Evolutionary conservation across 2,113 vertebrate genomes (phyloP).

Genomic region (Romanogobio albipinnatus): DNA sequence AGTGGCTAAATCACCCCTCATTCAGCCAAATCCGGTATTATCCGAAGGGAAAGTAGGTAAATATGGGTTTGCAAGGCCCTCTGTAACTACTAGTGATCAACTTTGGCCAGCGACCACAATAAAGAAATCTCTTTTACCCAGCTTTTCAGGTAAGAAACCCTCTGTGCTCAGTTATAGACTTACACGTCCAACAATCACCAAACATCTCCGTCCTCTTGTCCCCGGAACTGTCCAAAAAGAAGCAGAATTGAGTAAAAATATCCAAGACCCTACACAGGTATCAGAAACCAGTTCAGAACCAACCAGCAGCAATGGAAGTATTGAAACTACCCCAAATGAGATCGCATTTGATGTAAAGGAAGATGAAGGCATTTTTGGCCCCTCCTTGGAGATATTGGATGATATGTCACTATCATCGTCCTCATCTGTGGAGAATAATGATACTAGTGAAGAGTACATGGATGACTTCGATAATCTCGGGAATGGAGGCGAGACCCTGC

Average conservation of each 20-base stretch:
- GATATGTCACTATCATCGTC: conserved; percentile 94
- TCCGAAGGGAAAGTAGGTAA: conserved; percentile 7
- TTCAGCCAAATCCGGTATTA: conserved; percentile 15
- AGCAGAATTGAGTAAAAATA: conserved; percentile 47
- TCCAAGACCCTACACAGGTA: conserved; percentile 55
- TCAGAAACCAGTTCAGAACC: conserved; percentile 49
- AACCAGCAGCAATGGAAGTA: conserved; percentile 36
- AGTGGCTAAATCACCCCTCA: conserved; percentile 42
- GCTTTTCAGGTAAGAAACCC: conserved; percentile 66
- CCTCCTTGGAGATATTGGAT: conserved; percentile 82
- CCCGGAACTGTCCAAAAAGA: conserved; percentile 45
- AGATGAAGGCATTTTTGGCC: conserved; percentile 65
- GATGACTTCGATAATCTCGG: conserved; percentile 88
- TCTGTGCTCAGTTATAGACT: conserved; percentile 83
- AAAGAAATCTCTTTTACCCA: conserved; percentile 83
- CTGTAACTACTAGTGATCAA: conserved; percentile 30
- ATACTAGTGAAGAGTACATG: conserved; percentile 92
- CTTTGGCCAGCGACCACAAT: conserved; percentile 60
- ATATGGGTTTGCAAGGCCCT: background rate
- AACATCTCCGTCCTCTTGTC: conserved; percentile 71
- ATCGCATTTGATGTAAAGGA: conserved; percentile 54
- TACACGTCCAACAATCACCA: conserved; percentile 83
- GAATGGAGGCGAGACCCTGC: conserved; percentile 64
- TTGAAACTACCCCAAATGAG: background rate
- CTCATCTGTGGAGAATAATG: conserved; percentile 91